Evolutionary conservation across 1,140 invertebrate genomes (phyloP).

Genomic region (Formica exsecta): DNA sequence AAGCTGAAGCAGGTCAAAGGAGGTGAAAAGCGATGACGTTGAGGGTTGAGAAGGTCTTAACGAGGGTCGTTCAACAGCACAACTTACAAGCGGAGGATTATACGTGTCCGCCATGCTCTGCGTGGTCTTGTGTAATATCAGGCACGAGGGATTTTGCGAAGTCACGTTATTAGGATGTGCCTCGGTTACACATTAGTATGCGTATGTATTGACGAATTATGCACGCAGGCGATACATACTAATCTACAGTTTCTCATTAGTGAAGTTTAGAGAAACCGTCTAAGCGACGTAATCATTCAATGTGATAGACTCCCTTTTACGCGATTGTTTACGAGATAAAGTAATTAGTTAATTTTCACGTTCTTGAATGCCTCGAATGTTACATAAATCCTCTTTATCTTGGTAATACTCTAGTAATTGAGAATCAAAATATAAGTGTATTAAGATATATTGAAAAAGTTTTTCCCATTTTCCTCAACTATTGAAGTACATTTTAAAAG

Average conservation of each 20-base stretch:
- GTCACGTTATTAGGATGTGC: conserved; percentile 32
- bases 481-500: background rate
- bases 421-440: background rate
- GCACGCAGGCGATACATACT: conserved; percentile 32
- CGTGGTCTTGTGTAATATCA: conserved; percentile 27
- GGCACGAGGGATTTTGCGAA: conserved; percentile 29
- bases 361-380: too few relatives aligned
- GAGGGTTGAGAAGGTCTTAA: conserved; percentile 44
- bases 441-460: background rate
- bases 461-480: background rate
- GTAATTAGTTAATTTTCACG: conserved; percentile 19
- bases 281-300: conserved; percentile 37
- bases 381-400: background rate
- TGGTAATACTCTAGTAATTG: background rate
- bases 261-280: background rate
- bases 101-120: conserved; percentile 27
- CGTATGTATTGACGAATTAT: conserved; percentile 19
- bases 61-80: conserved; percentile 22
- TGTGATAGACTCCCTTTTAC: conserved; percentile 26
- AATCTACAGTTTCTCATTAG: conserved; percentile 53
- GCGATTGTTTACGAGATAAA: conserved; percentile 23
- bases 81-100: conserved; percentile 54
- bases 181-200: conserved; percentile 6
- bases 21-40: background rate
- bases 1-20: background rate